Evolutionary conservation across 2,113 vertebrate genomes (phyloP), one percentile per base, ranked within the genome.

Genomic region (Caracal caracal): DNA sequence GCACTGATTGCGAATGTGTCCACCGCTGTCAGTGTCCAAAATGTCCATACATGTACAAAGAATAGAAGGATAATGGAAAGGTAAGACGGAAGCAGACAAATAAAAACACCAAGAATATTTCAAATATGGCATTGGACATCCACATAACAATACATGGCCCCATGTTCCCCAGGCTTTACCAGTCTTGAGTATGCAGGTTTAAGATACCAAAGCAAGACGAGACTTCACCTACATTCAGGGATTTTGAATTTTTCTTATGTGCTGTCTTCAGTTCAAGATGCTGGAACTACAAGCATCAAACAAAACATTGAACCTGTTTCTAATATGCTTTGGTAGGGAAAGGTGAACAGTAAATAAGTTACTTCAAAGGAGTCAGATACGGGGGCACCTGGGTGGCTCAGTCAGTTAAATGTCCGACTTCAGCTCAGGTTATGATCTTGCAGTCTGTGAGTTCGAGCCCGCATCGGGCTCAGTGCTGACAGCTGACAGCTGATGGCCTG

Each of bases 241-340:
- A 83, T 78, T 93, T 71, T 56, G 17, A 73, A 22, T 92, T 93
- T 82, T 95, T 56, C 76, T 71, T 83, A 66, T 28, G 17, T 79
- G 40, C 75, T 24, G 90, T 20, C 30, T 70, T 86, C 24, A 66
- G 35, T 92, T 82, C 75, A 78, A 56, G 75, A 12, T 94, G 35
- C 66, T n/a, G 4, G 26, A 47, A 90, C 66, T 90, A 35, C 35
- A 84, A 28, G 53, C 63, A 82, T 82, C 66, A 90, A 87, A 76
- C 33, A 82, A 82, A 92, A 90, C 35, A 37, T 17, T 90, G 16
- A 63, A 35, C 43, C 22, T 80, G 26, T 71, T 80, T 95, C 68
- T 87, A 17, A 28, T 47, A 87, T 59, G 35, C 53, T 73, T 93
- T 17, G 47, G 2, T 53, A n/a, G 51, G 30, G 53, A 90, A 89